Conservation (phyloP, 2,888 invertebrate species). For the Epirrhoe alternata region DNA sequence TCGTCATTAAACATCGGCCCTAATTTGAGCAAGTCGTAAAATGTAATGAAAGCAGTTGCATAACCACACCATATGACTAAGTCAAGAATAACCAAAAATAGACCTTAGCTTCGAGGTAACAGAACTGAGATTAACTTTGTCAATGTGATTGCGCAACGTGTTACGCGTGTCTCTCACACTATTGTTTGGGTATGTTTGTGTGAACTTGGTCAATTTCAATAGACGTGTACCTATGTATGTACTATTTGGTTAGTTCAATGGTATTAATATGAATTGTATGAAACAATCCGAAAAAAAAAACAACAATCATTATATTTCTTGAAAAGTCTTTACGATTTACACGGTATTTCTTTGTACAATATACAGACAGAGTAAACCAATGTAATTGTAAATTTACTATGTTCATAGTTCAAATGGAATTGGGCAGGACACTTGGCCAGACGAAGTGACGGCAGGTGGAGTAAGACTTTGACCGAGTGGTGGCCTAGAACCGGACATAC, state of each 20-base stretch:
- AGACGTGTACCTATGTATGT: not conserved
- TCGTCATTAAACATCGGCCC: constrained; percentile 41
- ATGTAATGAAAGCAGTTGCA: constrained; percentile 45
- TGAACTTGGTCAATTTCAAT: constrained; percentile 40
- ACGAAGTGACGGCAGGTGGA: too few species aligned
- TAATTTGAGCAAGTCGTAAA: constrained; percentile 45
- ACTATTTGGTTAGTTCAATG: constrained; percentile 3
- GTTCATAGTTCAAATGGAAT: too few species aligned
- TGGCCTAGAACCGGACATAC: too few species aligned
- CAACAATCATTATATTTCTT: too few species aligned
- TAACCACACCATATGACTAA: constrained; percentile 39
- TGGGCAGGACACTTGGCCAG: too few species aligned
- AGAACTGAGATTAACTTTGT: constrained; percentile 27
- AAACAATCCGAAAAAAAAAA: not conserved
- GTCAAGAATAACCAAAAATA: constrained; percentile 23
- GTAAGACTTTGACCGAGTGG: too few species aligned
- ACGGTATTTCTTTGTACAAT: too few species aligned
- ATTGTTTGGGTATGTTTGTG: constrained; percentile 38
- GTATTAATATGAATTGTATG: not conserved
- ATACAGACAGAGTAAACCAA: too few species aligned
- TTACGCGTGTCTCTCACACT: constrained; percentile 34
- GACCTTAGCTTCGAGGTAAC: constrained; percentile 19
- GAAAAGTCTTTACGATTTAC: too few species aligned
- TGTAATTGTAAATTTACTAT: too few species aligned
- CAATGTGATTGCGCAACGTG: constrained; percentile 22